Evolutionary conservation across 2,888 invertebrate genomes (phyloP), one percentile per base, ranked within the genome.

Genomic region (Harpalus rufipes): DNA sequence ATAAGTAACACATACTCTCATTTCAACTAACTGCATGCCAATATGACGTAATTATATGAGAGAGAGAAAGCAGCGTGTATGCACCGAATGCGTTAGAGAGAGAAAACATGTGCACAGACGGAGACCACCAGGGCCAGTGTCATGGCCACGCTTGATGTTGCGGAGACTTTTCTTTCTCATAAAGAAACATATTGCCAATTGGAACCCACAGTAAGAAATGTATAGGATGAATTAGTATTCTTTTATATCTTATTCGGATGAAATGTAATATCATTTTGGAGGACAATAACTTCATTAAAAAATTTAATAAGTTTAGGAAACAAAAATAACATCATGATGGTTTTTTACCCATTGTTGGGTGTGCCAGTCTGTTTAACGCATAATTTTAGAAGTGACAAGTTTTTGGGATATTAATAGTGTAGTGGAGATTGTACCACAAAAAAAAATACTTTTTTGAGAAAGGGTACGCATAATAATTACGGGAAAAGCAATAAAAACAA

Each of bases 1-100:
- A 68, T 68, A 68, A 68, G 39, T 68, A 68, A 68, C 21, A 21
- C 68, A 32, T 68, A 68, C 68, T 68, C 68, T 39, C 39, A 68
- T 68, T 68, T 68, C 39, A 39, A 21, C 25, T 63, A 25, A 18
- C 21, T 39, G 39, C n/a, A 68, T 68, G 68, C 63, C 63, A 68
- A 68, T 68, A 68, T 68, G 68, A 68, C 32, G 14, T 68, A 25
- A 68, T 32, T 68, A 25, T 32, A 41, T 14, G 25, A 32, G 68
- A 32, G 32, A 6, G 39, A 68, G 68, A 68, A 25, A 32, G 68
- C 14, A 25, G 14, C 8, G 16, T 5, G 18, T 12, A 21, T 25
- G 21, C 12, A 63, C 8, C 16, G 21, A 12, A 10, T 12, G 59
- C 7, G 61, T 18, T 10, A 10, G 25, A 65, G 39, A 25, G 65